These are phyloP conservation scores for Protophormia terraenovae DNA, from an alignment of 2,888 invertebrate genomes.

Conservation along the genomic window DNA sequence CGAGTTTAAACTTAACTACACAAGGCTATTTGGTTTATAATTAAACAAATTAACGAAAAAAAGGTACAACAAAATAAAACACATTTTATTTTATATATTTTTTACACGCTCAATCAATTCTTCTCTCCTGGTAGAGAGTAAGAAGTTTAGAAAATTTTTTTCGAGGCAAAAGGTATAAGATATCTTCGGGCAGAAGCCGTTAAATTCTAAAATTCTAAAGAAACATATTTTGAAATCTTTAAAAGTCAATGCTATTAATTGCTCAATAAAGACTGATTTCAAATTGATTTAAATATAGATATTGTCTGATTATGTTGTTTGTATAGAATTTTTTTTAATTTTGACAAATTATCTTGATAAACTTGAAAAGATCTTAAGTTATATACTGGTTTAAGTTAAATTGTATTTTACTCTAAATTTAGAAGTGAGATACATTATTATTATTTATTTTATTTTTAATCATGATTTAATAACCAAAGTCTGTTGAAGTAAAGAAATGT, in stretches of 20 bases:
- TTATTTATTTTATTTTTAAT: background rate
- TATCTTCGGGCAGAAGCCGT: background rate
- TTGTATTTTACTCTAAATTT: background rate
- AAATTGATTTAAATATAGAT: background rate
- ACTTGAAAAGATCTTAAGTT: background rate
- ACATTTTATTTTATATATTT: background rate
- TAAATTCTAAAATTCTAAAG: too few relatives aligned
- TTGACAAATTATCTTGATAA: background rate
- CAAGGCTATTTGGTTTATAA: constrained; percentile 34
- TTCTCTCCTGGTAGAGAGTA: constrained; percentile 27
- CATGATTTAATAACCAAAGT: background rate
- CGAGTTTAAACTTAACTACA: constrained; percentile 33
- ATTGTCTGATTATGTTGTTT: too few relatives aligned
- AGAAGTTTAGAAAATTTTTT: constrained; percentile 14
- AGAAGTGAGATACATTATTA: background rate
- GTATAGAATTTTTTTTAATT: too few relatives aligned
- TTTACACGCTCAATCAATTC: constrained; percentile 13
- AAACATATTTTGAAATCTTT: background rate
- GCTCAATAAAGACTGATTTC: background rate
- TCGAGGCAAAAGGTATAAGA: background rate
- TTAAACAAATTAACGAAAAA: background rate
- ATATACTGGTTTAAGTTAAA: background rate
- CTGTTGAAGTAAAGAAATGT: background rate
- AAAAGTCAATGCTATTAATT: background rate
- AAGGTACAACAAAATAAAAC: background rate